Conservation (phyloP, 2,797 vertebrate species). For the Squalus acanthias region DNA sequence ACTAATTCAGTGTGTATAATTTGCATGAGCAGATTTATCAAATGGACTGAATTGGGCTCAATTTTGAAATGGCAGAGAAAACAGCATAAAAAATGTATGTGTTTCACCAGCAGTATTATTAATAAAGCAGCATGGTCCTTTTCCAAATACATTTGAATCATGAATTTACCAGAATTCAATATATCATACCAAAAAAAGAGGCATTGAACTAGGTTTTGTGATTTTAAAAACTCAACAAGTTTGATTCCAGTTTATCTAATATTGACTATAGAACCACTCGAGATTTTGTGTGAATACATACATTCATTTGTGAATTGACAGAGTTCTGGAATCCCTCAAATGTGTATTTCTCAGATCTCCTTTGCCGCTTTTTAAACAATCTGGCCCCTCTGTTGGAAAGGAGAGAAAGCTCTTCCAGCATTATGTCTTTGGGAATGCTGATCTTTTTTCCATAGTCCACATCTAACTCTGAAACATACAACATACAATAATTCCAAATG, state of each 20-base stretch:
- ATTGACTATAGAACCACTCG: neutral
- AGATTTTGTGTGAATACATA: conserved; percentile 54
- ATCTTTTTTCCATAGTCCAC: conserved; percentile 86
- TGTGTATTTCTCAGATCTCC: conserved; percentile 90
- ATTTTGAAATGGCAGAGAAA: neutral
- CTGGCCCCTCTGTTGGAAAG: conserved; percentile 84
- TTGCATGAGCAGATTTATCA: neutral
- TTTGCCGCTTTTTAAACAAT: conserved; percentile 90
- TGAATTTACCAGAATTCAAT: neutral
- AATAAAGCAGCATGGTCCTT: neutral
- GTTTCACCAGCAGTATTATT: neutral
- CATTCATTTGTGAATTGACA: conserved; percentile 68
- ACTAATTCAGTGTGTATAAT: neutral
- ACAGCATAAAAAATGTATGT: neutral
- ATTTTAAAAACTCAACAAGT: neutral
- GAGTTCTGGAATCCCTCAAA: conserved; percentile 82
- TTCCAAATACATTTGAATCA: neutral
- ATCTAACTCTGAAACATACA: conserved; percentile 58
- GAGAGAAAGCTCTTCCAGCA: conserved; percentile 88
- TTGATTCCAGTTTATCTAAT: neutral
- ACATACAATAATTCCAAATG: neutral
- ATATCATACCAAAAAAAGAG: neutral
- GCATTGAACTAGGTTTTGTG: neutral
- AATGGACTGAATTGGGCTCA: neutral
- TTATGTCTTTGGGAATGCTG: conserved; percentile 84